Conservation (phyloP, 2,797 vertebrate genomes). For the Ptychobarbus kaznakovi region DNA sequence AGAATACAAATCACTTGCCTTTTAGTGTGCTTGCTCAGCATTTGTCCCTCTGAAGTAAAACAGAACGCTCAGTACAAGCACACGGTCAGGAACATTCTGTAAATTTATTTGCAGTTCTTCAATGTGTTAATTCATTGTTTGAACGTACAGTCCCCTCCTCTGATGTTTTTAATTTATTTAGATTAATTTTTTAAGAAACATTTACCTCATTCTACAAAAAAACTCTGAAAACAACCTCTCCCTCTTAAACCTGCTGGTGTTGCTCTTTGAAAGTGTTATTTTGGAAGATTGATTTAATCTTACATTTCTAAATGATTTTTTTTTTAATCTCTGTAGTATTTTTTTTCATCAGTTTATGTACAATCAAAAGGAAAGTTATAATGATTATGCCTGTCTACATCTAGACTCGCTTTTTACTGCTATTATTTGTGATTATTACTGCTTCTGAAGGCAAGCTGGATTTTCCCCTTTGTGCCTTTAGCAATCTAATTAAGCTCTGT, state of each 20-base stretch:
- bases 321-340: too few species aligned
- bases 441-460: not conserved
- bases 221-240: too few species aligned
- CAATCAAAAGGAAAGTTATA: not conserved
- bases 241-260: too few species aligned
- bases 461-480: not conserved
- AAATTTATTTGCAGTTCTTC: slow-evolving; percentile 1
- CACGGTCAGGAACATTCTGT: slow-evolving; percentile 37
- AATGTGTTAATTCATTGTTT: slow-evolving; percentile 2
- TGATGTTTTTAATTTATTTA: not conserved
- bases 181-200: not conserved
- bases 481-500: not conserved
- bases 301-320: too few species aligned
- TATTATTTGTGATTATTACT: not conserved
- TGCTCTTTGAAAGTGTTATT: too few species aligned
- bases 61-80: slow-evolving; percentile 32
- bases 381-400: not conserved
- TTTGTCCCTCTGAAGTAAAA: slow-evolving; percentile 9
- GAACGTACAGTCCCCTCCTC: not conserved
- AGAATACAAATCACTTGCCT: not conserved
- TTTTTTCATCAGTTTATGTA: not conserved
- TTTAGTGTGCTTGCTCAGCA: slow-evolving; percentile 14
- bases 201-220: not conserved
- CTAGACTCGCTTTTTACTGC: not conserved
- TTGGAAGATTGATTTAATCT: not conserved